Evolutionary conservation across 37 sponge, comb jelly and placozoan genomes (phyloP), one percentile per base, ranked within the genome.

Genomic region (Bolinopsis microptera): DNA sequence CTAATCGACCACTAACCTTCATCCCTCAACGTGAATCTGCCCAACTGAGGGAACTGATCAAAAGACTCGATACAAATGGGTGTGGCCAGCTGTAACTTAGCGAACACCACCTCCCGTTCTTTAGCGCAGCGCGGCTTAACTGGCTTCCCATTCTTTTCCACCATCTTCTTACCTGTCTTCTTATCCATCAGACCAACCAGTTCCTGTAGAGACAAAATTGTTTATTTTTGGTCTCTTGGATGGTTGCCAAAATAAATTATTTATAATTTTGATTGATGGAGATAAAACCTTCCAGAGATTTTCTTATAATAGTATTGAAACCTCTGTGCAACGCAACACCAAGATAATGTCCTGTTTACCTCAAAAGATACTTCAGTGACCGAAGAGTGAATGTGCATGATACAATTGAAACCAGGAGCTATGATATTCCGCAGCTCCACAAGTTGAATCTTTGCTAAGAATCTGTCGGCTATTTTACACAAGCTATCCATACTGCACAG

Each of bases 1-100:
- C n/a, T n/a, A n/a, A n/a, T n/a, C n/a, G n/a, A n/a, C n/a, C n/a
- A 35, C 48, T 61, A 93, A 98, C 99, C 99, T 96, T 99, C 99
- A 94, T 99, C 99, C 86, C 99, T 72, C 36, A 99, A 92, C 0
- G 97, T 97, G 92, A 99, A 99, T 0, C 99, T 94, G 27, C 98
- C 99, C 98, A 99, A 96, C 80, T 95, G 97, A 31, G 97, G 97
- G 93, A 99, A 99, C 24, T 96, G 96, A 34, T 97, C 94, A 94
- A 99, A 99, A 0, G 94, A 93, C 93, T 99, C 99, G 76, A 99
- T 93, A 69, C 99, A 99, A 8, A 99, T 97, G 26, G 96, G 93
- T 8, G 97, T 95, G 69, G 96, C 94, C 0, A 97, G 94, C 93
- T 96, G 95, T 68, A 99, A 70, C 38, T 94, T 68, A 0, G 96